phyloP scores from a whole-genome alignment of 1,140 invertebrate genomes.

The Globodera rostochiensis region DNA sequence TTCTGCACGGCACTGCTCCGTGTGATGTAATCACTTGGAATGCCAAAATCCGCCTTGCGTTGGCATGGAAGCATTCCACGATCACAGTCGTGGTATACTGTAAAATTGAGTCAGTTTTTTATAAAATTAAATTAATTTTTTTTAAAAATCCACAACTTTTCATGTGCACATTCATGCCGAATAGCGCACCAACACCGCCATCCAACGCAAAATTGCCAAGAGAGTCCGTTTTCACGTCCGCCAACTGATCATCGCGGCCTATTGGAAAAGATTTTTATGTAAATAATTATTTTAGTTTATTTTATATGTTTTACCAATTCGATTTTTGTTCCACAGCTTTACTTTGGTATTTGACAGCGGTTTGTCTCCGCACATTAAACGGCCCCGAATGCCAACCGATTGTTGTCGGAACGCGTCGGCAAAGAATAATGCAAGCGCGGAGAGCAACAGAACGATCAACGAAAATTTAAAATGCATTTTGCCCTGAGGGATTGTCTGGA shows the following conservation, averaged over 20 bases:
- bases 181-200: constrained; percentile 39
- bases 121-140: not conserved
- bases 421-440: not conserved
- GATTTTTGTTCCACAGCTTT: constrained; percentile 50
- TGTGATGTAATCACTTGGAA: constrained; percentile 50
- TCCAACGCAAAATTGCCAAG: constrained; percentile 39
- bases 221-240: constrained; percentile 39
- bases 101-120: not conserved
- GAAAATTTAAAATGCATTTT: not conserved
- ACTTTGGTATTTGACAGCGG: constrained; percentile 42
- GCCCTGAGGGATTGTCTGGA: too few relatives aligned
- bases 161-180: constrained; percentile 39
- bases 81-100: constrained; percentile 51
- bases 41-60: constrained; percentile 49
- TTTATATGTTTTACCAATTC: constrained; percentile 30
- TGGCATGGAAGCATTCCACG: constrained; percentile 45
- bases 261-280: not conserved
- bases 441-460: constrained; percentile 3
- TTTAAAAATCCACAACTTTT: constrained; percentile 26
- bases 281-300: constrained; percentile 24
- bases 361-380: constrained; percentile 41
- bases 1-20: constrained; percentile 47
- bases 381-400: constrained; percentile 43
- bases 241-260: constrained; percentile 49
- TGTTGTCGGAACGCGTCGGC: constrained; percentile 42